A percentile compares a stretch with the other conserved stretches of the same genome.
These are phyloP conservation scores for Sylvilagus floridanus DNA, from an alignment of 2,797 vertebrate genomes.

Conservation along the genomic window DNA sequence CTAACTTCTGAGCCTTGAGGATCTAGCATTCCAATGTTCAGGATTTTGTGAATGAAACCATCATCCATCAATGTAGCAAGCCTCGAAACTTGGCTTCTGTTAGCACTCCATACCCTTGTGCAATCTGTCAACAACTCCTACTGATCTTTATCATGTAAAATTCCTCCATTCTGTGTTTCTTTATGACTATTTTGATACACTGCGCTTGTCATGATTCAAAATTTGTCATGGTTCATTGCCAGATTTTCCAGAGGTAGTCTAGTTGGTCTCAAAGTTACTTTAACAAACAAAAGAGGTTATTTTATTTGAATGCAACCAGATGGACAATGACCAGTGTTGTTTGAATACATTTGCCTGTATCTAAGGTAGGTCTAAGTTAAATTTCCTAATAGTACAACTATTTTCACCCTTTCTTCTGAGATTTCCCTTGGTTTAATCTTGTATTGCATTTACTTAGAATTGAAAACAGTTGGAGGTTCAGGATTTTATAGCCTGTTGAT, in stretches of 20 bases:
- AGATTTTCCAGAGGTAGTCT: background rate
- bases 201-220: no score
- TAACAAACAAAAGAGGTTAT: constrained; percentile 55
- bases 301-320: constrained; percentile 44
- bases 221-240: background rate
- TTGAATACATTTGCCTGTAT: constrained; percentile 40
- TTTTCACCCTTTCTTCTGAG: constrained; percentile 29
- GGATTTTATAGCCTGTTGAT: constrained; percentile 29
- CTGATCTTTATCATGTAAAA: background rate
- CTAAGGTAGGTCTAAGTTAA: constrained; percentile 7
- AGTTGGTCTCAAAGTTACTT: constrained; percentile 27
- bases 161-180: background rate
- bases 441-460: constrained; percentile 12
- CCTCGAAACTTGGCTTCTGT: background rate
- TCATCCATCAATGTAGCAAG: background rate
- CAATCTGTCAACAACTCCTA: background rate
- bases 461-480: constrained; percentile 49
- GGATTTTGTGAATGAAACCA: background rate
- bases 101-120: no score
- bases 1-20: background rate
- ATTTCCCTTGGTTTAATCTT: constrained; percentile 24
- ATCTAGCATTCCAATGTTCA: background rate
- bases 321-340: background rate
- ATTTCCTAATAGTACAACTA: background rate
- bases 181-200: background rate